phyloP scores from a whole-genome alignment of 2,888 invertebrate species.

The Callinectes sapidus region DNA sequence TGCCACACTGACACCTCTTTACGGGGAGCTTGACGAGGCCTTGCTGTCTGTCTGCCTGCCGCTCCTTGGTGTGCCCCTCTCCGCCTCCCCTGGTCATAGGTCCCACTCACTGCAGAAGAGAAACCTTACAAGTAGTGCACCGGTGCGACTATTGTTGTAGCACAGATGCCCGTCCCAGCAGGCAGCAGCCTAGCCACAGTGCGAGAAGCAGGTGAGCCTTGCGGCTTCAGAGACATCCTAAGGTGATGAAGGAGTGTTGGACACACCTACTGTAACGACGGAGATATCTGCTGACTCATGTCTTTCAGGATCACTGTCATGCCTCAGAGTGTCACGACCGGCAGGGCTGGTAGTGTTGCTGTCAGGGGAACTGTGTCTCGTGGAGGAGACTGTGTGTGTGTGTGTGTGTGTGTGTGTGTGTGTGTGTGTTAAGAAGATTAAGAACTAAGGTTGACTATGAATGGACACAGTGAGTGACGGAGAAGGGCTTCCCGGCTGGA shows the following conservation, averaged over 20 bases:
- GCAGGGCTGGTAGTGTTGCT: background rate
- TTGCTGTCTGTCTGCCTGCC: background rate
- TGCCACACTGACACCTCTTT: background rate
- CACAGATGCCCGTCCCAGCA: background rate
- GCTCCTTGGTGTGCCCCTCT: background rate
- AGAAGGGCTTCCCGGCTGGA: background rate
- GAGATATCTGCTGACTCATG: background rate
- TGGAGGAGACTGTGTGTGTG: background rate
- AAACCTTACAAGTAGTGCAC: background rate
- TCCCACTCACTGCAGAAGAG: background rate
- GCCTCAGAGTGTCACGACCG: background rate
- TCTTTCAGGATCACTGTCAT: background rate
- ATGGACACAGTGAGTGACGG: background rate
- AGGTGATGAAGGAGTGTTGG: background rate
- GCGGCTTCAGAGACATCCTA: background rate
- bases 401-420: conserved; percentile 30
- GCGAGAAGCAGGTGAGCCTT: background rate
- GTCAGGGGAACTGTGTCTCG: background rate
- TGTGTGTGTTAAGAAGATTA: background rate
- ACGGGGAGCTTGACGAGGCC: background rate
- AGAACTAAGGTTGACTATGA: background rate
- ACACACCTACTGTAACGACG: background rate
- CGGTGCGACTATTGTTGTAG: background rate
- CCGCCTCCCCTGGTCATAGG: background rate
- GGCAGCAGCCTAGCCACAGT: background rate